Conservation (phyloP, 2,113 vertebrate genomes). For the Mesocricetus auratus region DNA sequence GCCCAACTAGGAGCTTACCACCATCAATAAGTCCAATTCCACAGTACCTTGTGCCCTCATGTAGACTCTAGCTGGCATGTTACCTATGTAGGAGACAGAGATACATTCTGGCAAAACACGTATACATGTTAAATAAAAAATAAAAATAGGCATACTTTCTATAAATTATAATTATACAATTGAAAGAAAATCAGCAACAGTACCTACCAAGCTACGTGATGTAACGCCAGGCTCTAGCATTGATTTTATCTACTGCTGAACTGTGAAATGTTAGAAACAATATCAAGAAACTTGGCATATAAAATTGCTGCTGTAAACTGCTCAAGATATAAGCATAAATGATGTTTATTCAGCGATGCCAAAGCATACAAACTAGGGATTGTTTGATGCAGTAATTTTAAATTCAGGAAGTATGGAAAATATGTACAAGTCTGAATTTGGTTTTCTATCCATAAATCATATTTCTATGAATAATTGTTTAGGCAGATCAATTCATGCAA, state of each 20-base stretch:
- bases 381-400: slow-evolving; percentile 47
- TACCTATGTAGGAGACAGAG: not conserved
- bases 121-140: not conserved
- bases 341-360: slow-evolving; percentile 62
- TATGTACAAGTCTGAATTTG: slow-evolving; percentile 51
- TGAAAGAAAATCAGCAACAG: not conserved
- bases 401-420: slow-evolving; percentile 61
- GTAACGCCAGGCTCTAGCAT: not conserved
- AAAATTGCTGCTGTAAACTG: slow-evolving; percentile 60
- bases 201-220: not conserved
- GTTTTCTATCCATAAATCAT: slow-evolving; percentile 70
- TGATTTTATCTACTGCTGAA: not conserved
- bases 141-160: not conserved
- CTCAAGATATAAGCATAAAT: slow-evolving; percentile 60
- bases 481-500: slow-evolving; percentile 57
- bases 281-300: slow-evolving; percentile 50
- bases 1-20: not conserved
- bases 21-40: not conserved
- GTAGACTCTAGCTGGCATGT: not conserved
- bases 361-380: slow-evolving; percentile 56
- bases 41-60: not conserved
- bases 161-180: not conserved
- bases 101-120: not conserved
- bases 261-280: slow-evolving; percentile 54
- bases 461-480: slow-evolving; percentile 69